These are phyloP conservation scores for Sporophila hypoxantha DNA, from an alignment of 2,113 vertebrate genomes.

Conservation along the genomic window DNA sequence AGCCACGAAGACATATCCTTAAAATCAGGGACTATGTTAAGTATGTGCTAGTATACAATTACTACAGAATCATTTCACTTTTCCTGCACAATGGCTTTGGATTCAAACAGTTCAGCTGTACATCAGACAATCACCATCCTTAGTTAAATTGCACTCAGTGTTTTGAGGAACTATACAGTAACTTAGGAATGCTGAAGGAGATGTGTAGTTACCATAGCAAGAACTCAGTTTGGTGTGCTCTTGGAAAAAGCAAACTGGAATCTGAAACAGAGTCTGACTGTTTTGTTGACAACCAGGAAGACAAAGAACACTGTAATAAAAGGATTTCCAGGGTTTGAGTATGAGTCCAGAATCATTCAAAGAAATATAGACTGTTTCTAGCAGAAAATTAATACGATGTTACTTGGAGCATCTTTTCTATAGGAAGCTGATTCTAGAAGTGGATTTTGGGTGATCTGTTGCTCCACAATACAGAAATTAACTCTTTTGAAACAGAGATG, in stretches of 20 bases:
- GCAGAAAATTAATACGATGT: too few relatives aligned
- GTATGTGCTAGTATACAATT: background rate
- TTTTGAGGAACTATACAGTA: background rate
- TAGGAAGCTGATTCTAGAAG: background rate
- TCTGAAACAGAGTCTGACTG: background rate
- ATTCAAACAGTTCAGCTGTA: background rate
- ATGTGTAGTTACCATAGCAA: fast-evolving
- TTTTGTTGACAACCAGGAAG: background rate
- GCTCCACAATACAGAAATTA: background rate
- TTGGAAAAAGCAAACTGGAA: background rate
- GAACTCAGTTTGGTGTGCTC: background rate
- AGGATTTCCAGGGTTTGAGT: background rate
- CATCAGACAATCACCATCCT: too few relatives aligned
- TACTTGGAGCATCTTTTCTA: background rate
- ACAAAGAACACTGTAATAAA: background rate
- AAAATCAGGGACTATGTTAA: background rate
- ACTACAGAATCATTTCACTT: background rate
- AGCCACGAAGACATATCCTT: background rate
- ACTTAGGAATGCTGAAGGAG: background rate
- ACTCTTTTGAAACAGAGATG: background rate
- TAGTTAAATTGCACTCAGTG: background rate
- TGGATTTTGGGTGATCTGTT: background rate
- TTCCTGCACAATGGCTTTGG: background rate
- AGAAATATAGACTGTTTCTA: background rate
- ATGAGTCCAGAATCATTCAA: background rate